A percentile compares a stretch with the other conserved stretches of the same genome.
phyloP scores from a whole-genome alignment of 2,888 invertebrate genomes.

The Hemicrepidius hirtus region DNA sequence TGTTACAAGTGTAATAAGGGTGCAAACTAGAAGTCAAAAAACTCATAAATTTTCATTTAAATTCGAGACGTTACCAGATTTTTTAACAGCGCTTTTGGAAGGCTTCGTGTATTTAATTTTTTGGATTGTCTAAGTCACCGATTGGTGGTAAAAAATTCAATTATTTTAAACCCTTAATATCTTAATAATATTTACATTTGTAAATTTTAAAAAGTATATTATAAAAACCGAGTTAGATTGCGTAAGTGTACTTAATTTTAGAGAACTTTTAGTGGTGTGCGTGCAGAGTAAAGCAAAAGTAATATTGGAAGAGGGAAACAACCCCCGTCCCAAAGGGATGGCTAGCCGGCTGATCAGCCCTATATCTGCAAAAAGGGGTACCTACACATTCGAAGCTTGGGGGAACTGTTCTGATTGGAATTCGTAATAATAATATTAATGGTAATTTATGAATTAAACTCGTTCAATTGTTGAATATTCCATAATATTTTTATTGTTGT shows the following conservation, averaged over 20 bases:
- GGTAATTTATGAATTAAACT: not conserved
- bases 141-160: no score
- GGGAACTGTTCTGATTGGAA: not conserved
- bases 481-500: constrained; percentile 36
- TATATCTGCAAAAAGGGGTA: not conserved
- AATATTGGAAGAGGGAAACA: not conserved
- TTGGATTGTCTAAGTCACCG: no score
- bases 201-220: not conserved
- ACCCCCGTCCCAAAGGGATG: constrained; percentile 10
- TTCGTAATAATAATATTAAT: constrained; percentile 1
- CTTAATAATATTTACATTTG: no score
- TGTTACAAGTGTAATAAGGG: no score
- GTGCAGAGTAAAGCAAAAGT: not conserved
- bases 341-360: not conserved
- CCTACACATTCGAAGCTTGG: not conserved
- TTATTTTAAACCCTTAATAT: no score
- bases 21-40: no score
- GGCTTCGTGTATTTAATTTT: no score
- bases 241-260: constrained; percentile 14
- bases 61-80: no score
- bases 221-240: not conserved
- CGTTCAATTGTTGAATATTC: not conserved
- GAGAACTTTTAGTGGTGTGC: constrained; percentile 1
- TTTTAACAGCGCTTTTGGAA: no score
- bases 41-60: no score